Evolutionary conservation across 2,797 vertebrate genomes (phyloP), one percentile per base, ranked within the genome.

Genomic region (Chromobotia macracanthus): DNA sequence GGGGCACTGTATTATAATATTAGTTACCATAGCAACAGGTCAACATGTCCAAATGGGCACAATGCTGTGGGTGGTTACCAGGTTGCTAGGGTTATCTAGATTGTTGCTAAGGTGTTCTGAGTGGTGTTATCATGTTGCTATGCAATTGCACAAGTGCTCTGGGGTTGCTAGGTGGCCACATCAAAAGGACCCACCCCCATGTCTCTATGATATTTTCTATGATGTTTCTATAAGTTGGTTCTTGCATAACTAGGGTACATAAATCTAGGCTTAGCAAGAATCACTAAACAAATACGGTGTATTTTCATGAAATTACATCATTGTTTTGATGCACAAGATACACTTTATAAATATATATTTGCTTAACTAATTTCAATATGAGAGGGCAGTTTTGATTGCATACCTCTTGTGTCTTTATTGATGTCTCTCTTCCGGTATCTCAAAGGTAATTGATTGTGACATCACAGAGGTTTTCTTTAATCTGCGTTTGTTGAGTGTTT

Each of bases 11-110:
- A 15, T 72, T 19, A 53, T 53, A 58, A 50, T 53, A 16, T 44
- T 76, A 25, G 72, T 63, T 44, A 44, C 72, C 68, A 72, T 67
- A 56, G 72, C 35, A 81, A 79, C 75, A 50, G 18, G 58, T 72
- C 74, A 61, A 61, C 13, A 18, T 15, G 25, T 18, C 5, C 2
- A 23, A 56, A 12, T 21, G 19, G 19, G 55, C 1, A 56, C 55
- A 4, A 16, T 60, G 56, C 55, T 12, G 12, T 28, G 56, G 23
- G 21, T 10, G 11, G 10, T 15, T 25, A 0, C 12, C 56, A 44
- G 38, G 38, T 31, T 31, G 31, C n/a, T n/a, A n/a, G n/a, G n/a
- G 35, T 38, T 4, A 44, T 10, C 41, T 44, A 44, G 41, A 44
- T 50, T 5, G 48, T 50, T 50, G 48, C 15, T 50, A 50, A 18